phyloP scores from a whole-genome alignment of 2,888 invertebrate species.

The Allacma fusca region DNA sequence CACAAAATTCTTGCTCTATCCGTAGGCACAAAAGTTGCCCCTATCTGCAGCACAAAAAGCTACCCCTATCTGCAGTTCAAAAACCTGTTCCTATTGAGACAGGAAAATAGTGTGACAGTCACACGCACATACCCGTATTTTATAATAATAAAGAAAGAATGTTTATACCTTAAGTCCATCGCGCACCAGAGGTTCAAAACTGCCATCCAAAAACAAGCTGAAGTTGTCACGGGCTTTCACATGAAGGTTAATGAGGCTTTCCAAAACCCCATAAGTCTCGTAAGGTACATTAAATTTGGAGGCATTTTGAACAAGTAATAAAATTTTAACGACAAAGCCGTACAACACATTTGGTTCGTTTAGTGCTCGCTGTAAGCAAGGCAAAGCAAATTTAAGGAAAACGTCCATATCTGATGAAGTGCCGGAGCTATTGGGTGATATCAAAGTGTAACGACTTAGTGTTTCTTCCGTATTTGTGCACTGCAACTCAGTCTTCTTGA shows the following conservation, averaged over 20 bases:
- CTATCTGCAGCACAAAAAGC: too few species aligned
- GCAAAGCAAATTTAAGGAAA: conserved; percentile 36
- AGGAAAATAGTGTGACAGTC: too few species aligned
- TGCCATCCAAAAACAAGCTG: conserved; percentile 20
- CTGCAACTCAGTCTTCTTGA: conserved; percentile 29
- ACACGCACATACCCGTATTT: too few species aligned
- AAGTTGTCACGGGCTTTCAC: conserved; percentile 39
- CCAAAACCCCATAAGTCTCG: conserved; percentile 36
- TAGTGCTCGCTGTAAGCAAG: conserved; percentile 24
- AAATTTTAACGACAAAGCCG: conserved; percentile 37
- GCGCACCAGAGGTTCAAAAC: conserved; percentile 17
- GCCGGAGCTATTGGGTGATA: background rate
- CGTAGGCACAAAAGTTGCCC: too few species aligned
- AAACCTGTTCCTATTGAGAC: too few species aligned
- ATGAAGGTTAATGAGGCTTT: conserved; percentile 41
- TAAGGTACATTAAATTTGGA: conserved; percentile 31
- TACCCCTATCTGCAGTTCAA: too few species aligned
- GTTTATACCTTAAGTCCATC: conserved; percentile 23
- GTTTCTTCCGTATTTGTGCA: conserved; percentile 42
- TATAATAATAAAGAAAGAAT: too few species aligned
- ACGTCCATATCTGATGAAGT: conserved; percentile 37
- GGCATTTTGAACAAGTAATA: conserved; percentile 28
- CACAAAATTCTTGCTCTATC: too few species aligned
- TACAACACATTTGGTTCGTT: conserved; percentile 25
- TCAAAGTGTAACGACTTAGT: conserved; percentile 33